Base-by-base conservation (phyloP, 2,113 vertebrate species). In the Struthidea cinerea region DNA sequence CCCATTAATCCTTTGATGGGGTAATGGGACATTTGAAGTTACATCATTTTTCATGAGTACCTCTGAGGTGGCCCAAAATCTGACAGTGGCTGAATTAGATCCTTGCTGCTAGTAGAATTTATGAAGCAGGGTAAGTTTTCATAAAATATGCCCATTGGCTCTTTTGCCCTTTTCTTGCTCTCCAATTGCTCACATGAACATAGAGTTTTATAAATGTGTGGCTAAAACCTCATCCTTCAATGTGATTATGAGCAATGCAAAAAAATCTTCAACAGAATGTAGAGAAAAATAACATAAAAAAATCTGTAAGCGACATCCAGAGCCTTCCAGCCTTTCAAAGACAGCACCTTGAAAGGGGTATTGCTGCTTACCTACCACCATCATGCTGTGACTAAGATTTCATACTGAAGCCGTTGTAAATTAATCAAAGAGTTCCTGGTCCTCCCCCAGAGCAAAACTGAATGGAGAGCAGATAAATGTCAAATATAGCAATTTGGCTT, bases 31-130 rank as follows among this genome's bases (percentile, higher is more conserved):
- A 64, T 61, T 85, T 44, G 60, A 55, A 81, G 35, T 47, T 52
- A 60, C 24, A 56, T 37, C 9, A 67, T 87, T 81, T 77, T 28
- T 63, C 64, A 27, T 6, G 17, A 78, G 35, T 18, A 59, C 6
- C 32, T 91, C 46, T 84, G 42, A 91, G 70, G 35, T n/a, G 28
- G 37, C 21, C 49, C 9, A 1, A 79, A 83, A 79, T 64, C 68
- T 0, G 0, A 26, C 2, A 16, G 44, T 0, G 0, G 9, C 23
- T 74, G 55, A 80, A 78, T 71, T 50, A 76, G 20, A 61, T 33
- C 35, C 37, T 35, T 42, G 53, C 24, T 87, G 33, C 44, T 71
- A 46, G 23, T 0, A 68, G 30, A 82, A 70, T 78, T 89, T 47
- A 82, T 71, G 39, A 55, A 93, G 59, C 4, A 57, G 21, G 28